phyloP scores from a whole-genome alignment of 2,113 vertebrate species.

The Pyxicephalus adspersus region DNA sequence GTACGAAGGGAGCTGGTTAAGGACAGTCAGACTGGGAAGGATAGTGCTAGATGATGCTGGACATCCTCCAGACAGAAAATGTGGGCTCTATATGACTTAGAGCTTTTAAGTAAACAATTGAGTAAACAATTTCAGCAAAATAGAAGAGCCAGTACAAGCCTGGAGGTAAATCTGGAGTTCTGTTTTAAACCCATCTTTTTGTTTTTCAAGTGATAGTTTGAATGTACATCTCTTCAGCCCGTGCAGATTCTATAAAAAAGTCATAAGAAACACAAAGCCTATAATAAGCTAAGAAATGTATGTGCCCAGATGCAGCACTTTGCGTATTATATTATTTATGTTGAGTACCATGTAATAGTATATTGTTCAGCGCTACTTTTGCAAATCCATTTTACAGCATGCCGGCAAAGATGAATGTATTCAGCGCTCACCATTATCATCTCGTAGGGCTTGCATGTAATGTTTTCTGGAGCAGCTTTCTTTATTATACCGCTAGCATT shows the following conservation, averaged over 20 bases:
- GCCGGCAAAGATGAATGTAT: slow-evolving; percentile 24
- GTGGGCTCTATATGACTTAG: too few relatives aligned
- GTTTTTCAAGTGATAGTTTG: background rate
- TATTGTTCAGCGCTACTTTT: background rate
- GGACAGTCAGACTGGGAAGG: too few relatives aligned
- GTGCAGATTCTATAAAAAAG: background rate
- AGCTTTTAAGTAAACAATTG: too few relatives aligned
- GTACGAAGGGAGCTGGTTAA: too few relatives aligned
- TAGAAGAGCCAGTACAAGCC: too few relatives aligned
- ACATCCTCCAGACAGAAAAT: too few relatives aligned
- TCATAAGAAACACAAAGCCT: background rate
- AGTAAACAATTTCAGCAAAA: too few relatives aligned
- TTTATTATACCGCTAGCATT: slow-evolving; percentile 49
- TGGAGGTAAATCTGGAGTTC: too few relatives aligned
- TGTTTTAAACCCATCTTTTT: too few relatives aligned
- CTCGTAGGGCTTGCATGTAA: slow-evolving; percentile 7
- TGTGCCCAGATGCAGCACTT: background rate
- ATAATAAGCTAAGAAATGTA: background rate
- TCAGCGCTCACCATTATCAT: slow-evolving; percentile 18
- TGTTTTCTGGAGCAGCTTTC: slow-evolving; percentile 17
- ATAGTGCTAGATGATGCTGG: too few relatives aligned
- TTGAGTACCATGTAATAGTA: slow-evolving; percentile 22
- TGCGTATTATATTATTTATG: slow-evolving; percentile 14
- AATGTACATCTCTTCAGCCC: background rate
- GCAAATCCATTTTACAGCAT: background rate